Conservation (phyloP, 2,797 vertebrate species). For the Remorina albescens region DNA sequence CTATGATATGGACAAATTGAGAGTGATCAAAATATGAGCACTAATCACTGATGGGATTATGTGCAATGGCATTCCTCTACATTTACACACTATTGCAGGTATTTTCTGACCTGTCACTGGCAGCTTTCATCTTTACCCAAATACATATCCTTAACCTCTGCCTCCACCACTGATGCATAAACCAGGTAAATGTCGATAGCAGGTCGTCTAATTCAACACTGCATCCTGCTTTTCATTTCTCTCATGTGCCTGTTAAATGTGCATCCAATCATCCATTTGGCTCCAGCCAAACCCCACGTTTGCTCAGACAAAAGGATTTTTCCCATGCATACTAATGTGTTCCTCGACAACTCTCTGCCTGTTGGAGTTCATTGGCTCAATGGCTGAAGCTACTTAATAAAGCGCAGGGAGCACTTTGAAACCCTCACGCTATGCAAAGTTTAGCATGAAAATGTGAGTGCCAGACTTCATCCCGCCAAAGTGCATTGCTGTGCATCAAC, state of each 20-base stretch:
- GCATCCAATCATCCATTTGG: slow-evolving; percentile 61
- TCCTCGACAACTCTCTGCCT: slow-evolving; percentile 52
- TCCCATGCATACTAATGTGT: slow-evolving; percentile 60
- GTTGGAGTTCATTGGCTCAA: slow-evolving; percentile 22
- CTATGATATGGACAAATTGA: not conserved
- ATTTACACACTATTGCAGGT: slow-evolving; percentile 11
- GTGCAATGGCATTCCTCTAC: not conserved
- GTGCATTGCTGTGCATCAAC: slow-evolving; percentile 2
- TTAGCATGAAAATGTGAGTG: slow-evolving; percentile 28
- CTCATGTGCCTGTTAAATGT: slow-evolving; percentile 51
- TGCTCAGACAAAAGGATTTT: slow-evolving; percentile 53
- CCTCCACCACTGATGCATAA: slow-evolving; percentile 38
- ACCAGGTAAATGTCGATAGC: slow-evolving; percentile 43
- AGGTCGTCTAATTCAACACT: slow-evolving; percentile 33
- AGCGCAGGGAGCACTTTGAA: slow-evolving; percentile 41
- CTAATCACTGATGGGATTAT: not conserved
- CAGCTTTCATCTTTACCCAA: slow-evolving; percentile 45
- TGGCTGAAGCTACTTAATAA: slow-evolving; percentile 42
- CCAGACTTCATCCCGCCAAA: slow-evolving; percentile 20
- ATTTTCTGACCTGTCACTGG: slow-evolving; percentile 10
- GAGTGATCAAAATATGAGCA: not conserved
- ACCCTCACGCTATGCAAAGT: slow-evolving; percentile 25
- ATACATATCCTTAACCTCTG: slow-evolving; percentile 36
- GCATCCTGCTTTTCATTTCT: slow-evolving; percentile 23
- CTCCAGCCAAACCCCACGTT: slow-evolving; percentile 42